Evolutionary conservation across 2,888 invertebrate genomes (phyloP).

Genomic region (Orthosia cruda): DNA sequence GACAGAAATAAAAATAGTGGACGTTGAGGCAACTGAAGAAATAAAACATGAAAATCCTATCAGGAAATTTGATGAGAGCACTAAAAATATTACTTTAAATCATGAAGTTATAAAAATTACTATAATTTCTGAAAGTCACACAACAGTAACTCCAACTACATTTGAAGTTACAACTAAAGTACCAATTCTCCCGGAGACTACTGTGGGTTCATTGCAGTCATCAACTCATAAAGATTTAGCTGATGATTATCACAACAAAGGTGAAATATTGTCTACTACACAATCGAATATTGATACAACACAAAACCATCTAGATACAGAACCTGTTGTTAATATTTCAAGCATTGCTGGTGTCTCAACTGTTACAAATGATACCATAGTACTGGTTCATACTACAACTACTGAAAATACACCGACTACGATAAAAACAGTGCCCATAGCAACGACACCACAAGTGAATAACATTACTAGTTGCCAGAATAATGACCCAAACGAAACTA

Average conservation of each 20-base stretch:
- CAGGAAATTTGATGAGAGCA: slow-evolving; percentile 50
- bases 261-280: slow-evolving; percentile 35
- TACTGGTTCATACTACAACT: slow-evolving; percentile 34
- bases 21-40: slow-evolving; percentile 62
- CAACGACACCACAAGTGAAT: slow-evolving; percentile 31
- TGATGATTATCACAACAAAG: slow-evolving; percentile 49
- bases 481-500: slow-evolving; percentile 16
- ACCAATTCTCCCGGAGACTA: slow-evolving; percentile 75
- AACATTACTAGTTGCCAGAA: slow-evolving; percentile 37
- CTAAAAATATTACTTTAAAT: slow-evolving; percentile 64
- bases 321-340: slow-evolving; percentile 50
- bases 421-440: slow-evolving; percentile 35
- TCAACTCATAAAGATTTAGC: slow-evolving; percentile 23
- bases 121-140: slow-evolving; percentile 74
- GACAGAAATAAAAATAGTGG: slow-evolving; percentile 62
- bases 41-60: slow-evolving; percentile 40
- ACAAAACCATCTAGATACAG: slow-evolving; percentile 33
- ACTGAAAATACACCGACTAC: slow-evolving; percentile 50
- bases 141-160: slow-evolving; percentile 70
- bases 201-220: slow-evolving; percentile 8
- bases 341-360: slow-evolving; percentile 5
- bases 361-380: slow-evolving; percentile 30
- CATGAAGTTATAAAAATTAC: slow-evolving; percentile 81
- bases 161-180: slow-evolving; percentile 82
- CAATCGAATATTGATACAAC: slow-evolving; percentile 40